Evolutionary conservation across 2,113 vertebrate genomes (phyloP), one percentile per base, ranked within the genome.

Genomic region (Lophotis ruficrista): DNA sequence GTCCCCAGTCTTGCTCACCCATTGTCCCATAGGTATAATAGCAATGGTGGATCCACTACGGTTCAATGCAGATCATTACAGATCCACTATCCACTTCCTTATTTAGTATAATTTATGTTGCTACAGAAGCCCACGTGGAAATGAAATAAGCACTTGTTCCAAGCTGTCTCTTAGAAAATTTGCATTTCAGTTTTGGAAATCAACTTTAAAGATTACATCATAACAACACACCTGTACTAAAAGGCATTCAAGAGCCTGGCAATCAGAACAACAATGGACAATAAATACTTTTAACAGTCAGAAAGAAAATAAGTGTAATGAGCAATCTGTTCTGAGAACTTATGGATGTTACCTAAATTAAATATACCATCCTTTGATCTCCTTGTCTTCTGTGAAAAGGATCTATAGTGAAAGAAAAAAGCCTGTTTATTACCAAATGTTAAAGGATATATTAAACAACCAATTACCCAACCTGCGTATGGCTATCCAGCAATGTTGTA

Each of bases 41-140:
- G 31, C 41, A 65, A n/a, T 0, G 0, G 24, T 27, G 28, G 48
- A 69, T 80, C 48, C 28, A 12, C 69, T 27, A 13, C 12, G 19
- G 20, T n/a, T 47, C 56, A 41, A 5, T 43, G 41, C 41, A 43
- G 41, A 43, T 43, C 41, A 43, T 62, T 54, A 38, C 15, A 43
- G 31, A 77, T 65, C n/a, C 7, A 18, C 7, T 22, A 35, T 7
- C 14, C 30, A 53, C 12, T 58, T 90, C 12, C 23, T 37, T 37
- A 58, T 58, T 62, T 87, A n/a, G 13, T 35, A 11, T 31, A 30
- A 68, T 12, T 43, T 30, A 6, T 7, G 37, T 28, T 43, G 31
- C 33, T 31, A 78, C 23, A 33, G 30, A 20, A 78, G 19, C n/a
- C 17, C 45, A 33, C 14, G 7, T 8, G 19, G 31, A 83, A 87